Percentiles rank a stretch among this genome's conserved stretches.
phyloP scores from a whole-genome alignment of 2,888 invertebrate genomes.

The Megastigmus dorsalis region DNA sequence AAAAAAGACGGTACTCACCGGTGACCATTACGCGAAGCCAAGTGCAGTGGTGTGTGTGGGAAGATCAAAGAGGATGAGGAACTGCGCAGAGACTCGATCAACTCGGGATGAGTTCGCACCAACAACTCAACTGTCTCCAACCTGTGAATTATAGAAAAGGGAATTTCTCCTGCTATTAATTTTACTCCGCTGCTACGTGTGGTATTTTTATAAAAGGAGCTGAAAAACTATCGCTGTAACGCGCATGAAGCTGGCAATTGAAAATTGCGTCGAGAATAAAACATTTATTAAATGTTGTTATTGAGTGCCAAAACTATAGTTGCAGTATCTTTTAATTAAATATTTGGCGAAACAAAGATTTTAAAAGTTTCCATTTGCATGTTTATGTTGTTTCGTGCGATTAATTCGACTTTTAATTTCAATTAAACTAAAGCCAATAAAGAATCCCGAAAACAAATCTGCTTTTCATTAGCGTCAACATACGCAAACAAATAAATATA shows the following conservation, averaged over 20 bases:
- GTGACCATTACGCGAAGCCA: conserved; percentile 94
- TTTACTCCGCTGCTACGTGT: too few species aligned
- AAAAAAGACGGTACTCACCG: conserved; percentile 78
- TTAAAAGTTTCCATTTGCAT: not conserved
- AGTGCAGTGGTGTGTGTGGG: conserved; percentile 91
- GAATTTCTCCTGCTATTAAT: not conserved
- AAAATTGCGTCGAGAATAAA: too few species aligned
- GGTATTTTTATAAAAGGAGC: too few species aligned
- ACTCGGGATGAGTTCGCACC: conserved; percentile 87
- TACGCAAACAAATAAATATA: not conserved
- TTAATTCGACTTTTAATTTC: conserved; percentile 1
- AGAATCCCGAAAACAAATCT: conserved; percentile 3
- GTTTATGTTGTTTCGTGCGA: conserved; percentile 4
- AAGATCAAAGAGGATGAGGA: conserved; percentile 76
- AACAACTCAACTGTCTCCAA: conserved; percentile 92
- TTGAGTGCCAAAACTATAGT: too few species aligned
- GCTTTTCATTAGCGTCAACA: not conserved
- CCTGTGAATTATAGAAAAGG: conserved; percentile 72
- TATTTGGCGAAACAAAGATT: not conserved
- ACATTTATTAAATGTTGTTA: too few species aligned
- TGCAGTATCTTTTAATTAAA: not conserved
- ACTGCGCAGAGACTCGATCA: conserved; percentile 84
- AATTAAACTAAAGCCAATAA: conserved; percentile 6
- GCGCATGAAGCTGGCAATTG: too few species aligned
- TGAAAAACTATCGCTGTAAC: too few species aligned